Evolutionary conservation across 1,140 invertebrate species (phyloP), one percentile per base, ranked within the genome.

Genomic region (Scaptodrosophila lebanonensis): DNA sequence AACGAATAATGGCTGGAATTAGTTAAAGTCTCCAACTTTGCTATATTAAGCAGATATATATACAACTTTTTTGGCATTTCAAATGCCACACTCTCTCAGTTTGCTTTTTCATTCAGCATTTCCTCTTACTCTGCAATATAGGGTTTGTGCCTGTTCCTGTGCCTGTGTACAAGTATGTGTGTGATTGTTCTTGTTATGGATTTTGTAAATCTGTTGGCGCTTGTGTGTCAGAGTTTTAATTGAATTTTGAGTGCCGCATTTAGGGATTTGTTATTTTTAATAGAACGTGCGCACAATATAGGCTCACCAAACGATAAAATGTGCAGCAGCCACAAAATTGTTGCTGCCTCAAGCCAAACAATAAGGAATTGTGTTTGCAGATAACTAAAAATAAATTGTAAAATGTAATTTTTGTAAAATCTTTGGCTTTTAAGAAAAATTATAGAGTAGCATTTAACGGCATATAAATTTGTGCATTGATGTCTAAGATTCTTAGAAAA

Each of bases 221-320:
- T 73, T 56, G 60, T 50, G 73, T 58, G 60, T 72, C 73, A 72
- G 67, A 79, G 68, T 73, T 82, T 79, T 79, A 79, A 79, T 79
- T 79, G 73, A 79, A 79, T 79, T 79, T 82, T 79, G 73, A 79
- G 69, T 79, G 73, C 56, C 56, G 75, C 79, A 73, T 69, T 77
- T 77, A 79, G 72, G 73, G 72, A 79, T 77, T 77, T 79, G 72
- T 79, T 77, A 79, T 79, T 79, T 77, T 72, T 79, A 77, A 79
- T 77, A 72, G 73, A 79, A 79, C 65, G 65, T 48, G 54, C 60
- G 35, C 57, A 59, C 39, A 65, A 36, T 42, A 53, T 59, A 16
- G 13, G 43, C 43, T 32, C 27, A 20, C 35, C 39, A 48, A 51
- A 63, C 22, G 32, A n/a, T 36, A 47, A 56, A 47, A 50, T 42